A percentile compares a stretch with the other conserved stretches of the same genome.
Conservation (phyloP, 2,113 vertebrate genomes). For the Nothoprocta perdicaria region DNA sequence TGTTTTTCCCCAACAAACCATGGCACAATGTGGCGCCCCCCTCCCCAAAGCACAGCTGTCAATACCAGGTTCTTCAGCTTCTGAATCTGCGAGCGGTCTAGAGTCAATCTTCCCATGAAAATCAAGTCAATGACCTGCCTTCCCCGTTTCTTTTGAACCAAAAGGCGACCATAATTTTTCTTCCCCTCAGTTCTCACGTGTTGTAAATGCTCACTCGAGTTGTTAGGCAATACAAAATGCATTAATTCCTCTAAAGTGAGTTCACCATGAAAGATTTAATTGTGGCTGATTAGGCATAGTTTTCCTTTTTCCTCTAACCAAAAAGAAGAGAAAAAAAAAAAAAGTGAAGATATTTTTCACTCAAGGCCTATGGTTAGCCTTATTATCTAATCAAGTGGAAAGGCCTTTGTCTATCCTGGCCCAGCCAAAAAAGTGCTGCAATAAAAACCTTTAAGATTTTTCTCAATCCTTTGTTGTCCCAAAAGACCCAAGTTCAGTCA, state of each 20-base stretch:
- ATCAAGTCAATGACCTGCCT: conserved; percentile 92
- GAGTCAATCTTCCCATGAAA: conserved; percentile 95
- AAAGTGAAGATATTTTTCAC: conserved; percentile 86
- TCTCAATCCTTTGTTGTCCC: conserved; percentile 88
- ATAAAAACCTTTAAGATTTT: conserved; percentile 84
- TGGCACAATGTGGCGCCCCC: conserved; percentile 79
- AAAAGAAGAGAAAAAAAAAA: conserved; percentile 41
- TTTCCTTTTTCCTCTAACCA: conserved; percentile 33
- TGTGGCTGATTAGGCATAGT: conserved; percentile 90
- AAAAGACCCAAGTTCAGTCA: conserved; percentile 84
- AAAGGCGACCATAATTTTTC: conserved; percentile 87
- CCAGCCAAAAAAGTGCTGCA: conserved; percentile 74
- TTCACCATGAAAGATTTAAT: conserved; percentile 90
- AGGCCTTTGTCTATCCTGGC: conserved; percentile 83
- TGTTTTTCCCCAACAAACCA: conserved; percentile 88
- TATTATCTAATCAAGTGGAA: conserved; percentile 92
- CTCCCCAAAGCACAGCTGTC: conserved; percentile 82
- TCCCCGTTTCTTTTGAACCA: conserved; percentile 82
- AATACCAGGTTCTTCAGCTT: conserved; percentile 79
- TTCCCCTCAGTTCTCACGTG: conserved; percentile 83
- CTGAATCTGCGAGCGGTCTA: conserved; percentile 80
- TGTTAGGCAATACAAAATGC: conserved; percentile 87
- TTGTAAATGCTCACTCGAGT: conserved; percentile 82
- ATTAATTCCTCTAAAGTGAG: conserved; percentile 88
- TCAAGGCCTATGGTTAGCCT: conserved; percentile 83